Base-by-base conservation (phyloP, 2,113 vertebrate genomes). In the Pituophis catenifer region DNA sequence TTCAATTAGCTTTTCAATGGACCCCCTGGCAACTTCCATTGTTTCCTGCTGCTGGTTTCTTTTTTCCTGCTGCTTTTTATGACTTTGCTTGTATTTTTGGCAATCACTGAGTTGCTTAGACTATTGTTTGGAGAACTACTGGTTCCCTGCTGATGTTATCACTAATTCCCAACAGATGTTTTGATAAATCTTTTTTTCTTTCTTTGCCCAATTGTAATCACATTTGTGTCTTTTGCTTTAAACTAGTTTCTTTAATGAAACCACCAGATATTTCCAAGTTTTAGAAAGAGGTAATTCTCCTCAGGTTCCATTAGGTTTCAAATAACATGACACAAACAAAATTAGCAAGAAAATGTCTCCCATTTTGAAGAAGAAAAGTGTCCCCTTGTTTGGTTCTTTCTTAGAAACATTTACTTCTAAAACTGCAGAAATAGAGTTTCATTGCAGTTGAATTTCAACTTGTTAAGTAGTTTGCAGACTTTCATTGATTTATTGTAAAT, bases 1-100 rank as follows among this genome's bases (percentile, higher is more conserved):
- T 97, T 97, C 97, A 96, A 94, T 98, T 97, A 97, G 96, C 86
- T 97, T 97, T 94, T 95, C 97, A 95, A 0, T 95, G 95, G 95
- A 95, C 93, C 95, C 93, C 96, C 94, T 57, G 59, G 94, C 89
- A 94, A 89, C 88, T 94, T 91, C 62, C 62, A n/a, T 91, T 93
- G 95, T 95, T 95, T 96, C 96, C 96, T 95, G 92, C 95, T 93
- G 94, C 8, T 93, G 85, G 38, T 96, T 48, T 96, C 93, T 93
- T 90, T 26, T 93, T 95, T 85, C 95, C 95, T 88, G 86, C 96
- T 96, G 96, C 5, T 94, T 96, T 97, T 96, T 96, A 93, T 96
- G 88, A 24, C 89, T 88, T n/a, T 75, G 21, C 89, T 94, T 95
- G 87, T 93, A 88, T 96, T 95, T 85, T 91, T 94, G 92, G 93